Evolutionary conservation across 2,113 vertebrate genomes (phyloP), one percentile per base, ranked within the genome.

Genomic region (Grammomys dolichurus): DNA sequence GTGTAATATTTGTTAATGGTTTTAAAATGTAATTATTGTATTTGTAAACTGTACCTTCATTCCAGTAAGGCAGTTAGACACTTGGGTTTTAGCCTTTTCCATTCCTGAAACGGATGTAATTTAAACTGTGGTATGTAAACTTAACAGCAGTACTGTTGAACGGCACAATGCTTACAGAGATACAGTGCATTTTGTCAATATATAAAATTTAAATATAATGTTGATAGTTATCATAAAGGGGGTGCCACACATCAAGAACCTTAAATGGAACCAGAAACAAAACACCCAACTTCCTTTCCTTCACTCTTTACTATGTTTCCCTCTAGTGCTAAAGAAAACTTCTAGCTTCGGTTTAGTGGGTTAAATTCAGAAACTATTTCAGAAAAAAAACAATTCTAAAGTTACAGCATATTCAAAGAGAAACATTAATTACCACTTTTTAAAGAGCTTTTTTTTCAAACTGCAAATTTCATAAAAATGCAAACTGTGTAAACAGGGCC

Each of bases 1-100:
- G 98, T 99, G 99, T 99, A 99, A 99, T 99, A 98, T 99, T 98
- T 98, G 99, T 99, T 99, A 99, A 99, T 99, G 98, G 99, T 99
- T 99, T 99, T 99, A 99, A 99, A 99, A 98, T 99, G 99, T 99
- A 99, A 99, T 99, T 99, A 99, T 99, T 98, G 99, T 99, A 99
- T 99, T 99, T 99, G 99, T 99, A 99, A 99, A 99, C 98, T 98
- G 99, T 99, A 99, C 98, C 99, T 98, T 99, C 98, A 99, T 99
- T 98, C 98, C 98, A 97, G 98, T 99, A 99, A 99, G 98, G 98
- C 98, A 98, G 97, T 99, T 99, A 99, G 98, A 98, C 98, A 98
- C 98, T 98, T 98, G 98, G 98, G 98, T 99, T 98, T 98, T 98
- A 98, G 98, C 98, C 98, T 99, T 98, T 98, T 98, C 98, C 98